Evolutionary conservation across 37 sponge, comb jelly and placozoan genomes (phyloP), one percentile per base, ranked within the genome.

Genomic region (Haliclona indistincta): DNA sequence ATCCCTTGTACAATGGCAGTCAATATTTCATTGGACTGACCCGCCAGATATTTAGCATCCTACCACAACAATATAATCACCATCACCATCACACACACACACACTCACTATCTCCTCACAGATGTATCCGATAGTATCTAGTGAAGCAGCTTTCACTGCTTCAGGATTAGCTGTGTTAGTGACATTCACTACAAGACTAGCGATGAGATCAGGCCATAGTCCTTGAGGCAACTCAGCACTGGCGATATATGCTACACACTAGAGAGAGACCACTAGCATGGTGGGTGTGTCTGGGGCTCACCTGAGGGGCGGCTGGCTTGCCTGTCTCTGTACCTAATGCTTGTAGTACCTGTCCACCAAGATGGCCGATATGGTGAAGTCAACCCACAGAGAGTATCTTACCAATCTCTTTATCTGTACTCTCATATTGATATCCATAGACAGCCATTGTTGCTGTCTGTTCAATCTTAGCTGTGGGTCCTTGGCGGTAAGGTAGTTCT

Each of bases 1-100:
- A 99, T 99, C 23, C 97, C 92, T 61, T 93, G 92, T 26, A 99
- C 92, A 42, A 99, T 91, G 52, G 94, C 97, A 2, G 99, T 99
- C 34, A 99, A 77, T 13, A 99, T 93, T 43, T 82, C 80, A 69
- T 99, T 96, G 34, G 99, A 79, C 41, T 91, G 74, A 4, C 53
- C 34, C 0, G 87, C 78, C 39, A 92, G 52, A 15, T 67, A 60
- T 49, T 68, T 53, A 11, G 81, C 65, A 25, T 80, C 75, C 88
- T 87, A 51, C 0, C 25, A 29, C 4, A 58, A 26, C 22, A 43
- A 4, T 0, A 23, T 32, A 33, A 43, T 33, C 36, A 80, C 6
- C 34, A 40, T 47, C 1, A 4, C 41, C 20, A 64, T 15, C 13
- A 28, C 20, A 44, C 52, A 39, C 61, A 75, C 39, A 40, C 35